Base-by-base conservation (phyloP, 2,888 invertebrate species). In the Polietes domitor region DNA sequence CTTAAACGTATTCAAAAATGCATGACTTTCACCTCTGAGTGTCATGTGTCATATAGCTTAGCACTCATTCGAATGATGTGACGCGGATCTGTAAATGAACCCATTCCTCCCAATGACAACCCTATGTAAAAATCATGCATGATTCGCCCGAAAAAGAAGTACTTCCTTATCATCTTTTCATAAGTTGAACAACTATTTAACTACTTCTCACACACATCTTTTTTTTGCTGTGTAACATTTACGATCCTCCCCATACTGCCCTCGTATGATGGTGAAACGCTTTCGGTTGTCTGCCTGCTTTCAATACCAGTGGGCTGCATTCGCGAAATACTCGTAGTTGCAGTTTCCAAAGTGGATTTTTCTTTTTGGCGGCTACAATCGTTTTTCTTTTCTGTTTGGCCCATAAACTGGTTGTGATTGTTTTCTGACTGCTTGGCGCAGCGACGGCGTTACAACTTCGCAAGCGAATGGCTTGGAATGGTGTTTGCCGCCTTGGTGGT, bases 401-500 rank as follows among this genome's bases (percentile, higher is more conserved):
- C 72, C 71, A 72, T 77, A 81, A 84, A 81, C 84, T 81, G 84
- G 84, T 84, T 84, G 77, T 63, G 74, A 68, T 76, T 76, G 65
- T 63, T 65, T 63, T 61, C 68, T 37, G 53, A 37, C 32, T 19
- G 53, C 21, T 50, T 71, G 78, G 78, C 78, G 55, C 71, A 78
- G 74, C 32, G 32, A 78, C 75, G 74, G 3, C 26, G 24, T 47
- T n/a, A 19, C n/a, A 15, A 10, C 17, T 10, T 17, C 21, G 53
- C 41, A 41, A 19, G 43, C 47, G 50, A 73, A 63, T 78, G 65
- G 75, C 70, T 43, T 79, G 81, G 84, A 80, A 83, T 84, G 81
- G 81, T 84, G 84, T 84, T 84, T 78, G 81, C 84, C 78, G 84
- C 81, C 84, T 81, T 81, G 84, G 84, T 84, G 84, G 84, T 84